Percentiles rank a stretch among this genome's conserved stretches.
Conservation (phyloP, 2,113 vertebrate species). For the Corythaeola cristata region DNA sequence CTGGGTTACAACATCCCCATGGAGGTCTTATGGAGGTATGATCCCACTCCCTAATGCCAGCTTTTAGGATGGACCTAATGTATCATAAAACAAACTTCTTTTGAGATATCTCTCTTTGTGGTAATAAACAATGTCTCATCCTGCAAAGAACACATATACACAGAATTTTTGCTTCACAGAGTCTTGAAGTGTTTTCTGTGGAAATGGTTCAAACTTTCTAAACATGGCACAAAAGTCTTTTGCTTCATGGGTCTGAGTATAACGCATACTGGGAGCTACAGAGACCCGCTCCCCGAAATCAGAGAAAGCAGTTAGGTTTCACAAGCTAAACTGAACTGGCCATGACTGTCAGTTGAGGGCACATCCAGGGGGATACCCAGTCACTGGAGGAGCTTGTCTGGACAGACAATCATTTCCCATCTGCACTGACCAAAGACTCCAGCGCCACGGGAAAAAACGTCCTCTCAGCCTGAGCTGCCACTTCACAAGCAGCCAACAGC, state of each 20-base stretch:
- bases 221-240: background rate
- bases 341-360: background rate
- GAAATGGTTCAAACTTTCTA: background rate
- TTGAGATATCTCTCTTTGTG: background rate
- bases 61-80: background rate
- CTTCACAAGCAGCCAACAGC: background rate
- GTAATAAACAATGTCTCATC: background rate
- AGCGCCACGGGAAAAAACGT: background rate
- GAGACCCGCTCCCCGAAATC: background rate
- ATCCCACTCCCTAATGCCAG: background rate
- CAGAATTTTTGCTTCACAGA: background rate
- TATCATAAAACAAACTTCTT: background rate
- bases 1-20: background rate
- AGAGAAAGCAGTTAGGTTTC: background rate
- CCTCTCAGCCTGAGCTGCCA: background rate
- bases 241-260: background rate
- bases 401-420: background rate
- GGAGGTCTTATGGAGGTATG: background rate
- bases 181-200: background rate
- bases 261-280: background rate
- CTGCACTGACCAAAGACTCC: background rate
- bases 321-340: background rate
- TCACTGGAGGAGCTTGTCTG: background rate
- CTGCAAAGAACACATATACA: background rate
- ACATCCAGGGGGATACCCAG: background rate